Evolutionary conservation across 2,888 invertebrate species (phyloP).

Genomic region (Baronia brevicornis): DNA sequence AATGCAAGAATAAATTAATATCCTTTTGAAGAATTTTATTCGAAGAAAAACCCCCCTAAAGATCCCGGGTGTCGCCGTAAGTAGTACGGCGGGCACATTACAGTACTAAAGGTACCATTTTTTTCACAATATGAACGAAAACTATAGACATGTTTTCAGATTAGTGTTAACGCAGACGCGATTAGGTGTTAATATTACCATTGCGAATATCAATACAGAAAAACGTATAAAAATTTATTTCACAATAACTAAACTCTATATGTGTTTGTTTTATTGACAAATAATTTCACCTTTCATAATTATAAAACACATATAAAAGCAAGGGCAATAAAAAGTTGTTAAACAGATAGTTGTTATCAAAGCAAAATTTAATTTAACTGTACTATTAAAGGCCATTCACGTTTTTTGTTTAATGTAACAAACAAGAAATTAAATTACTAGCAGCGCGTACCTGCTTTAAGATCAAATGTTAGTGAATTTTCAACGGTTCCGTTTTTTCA

Average conservation of each 20-base stretch:
- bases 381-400: constrained; percentile 56
- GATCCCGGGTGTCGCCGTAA: too few species aligned
- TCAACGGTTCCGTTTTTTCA: constrained; percentile 64
- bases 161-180: too few species aligned
- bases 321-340: constrained; percentile 27
- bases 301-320: constrained; percentile 32
- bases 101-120: too few species aligned
- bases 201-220: too few species aligned
- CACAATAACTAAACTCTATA: constrained; percentile 15
- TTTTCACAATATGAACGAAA: too few species aligned
- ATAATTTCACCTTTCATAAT: constrained; percentile 32
- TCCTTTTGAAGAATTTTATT: too few species aligned
- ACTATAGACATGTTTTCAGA: too few species aligned
- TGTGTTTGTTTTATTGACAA: constrained; percentile 19
- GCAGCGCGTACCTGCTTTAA: constrained; percentile 49
- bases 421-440: constrained; percentile 42
- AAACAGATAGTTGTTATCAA: constrained; percentile 41
- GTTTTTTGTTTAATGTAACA: constrained; percentile 41
- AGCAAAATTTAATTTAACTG: constrained; percentile 56
- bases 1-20: too few species aligned
- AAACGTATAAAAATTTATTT: too few species aligned
- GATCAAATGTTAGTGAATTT: constrained; percentile 64
- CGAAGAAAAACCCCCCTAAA: too few species aligned
- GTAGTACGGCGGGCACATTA: too few species aligned
- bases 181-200: too few species aligned